Percentiles rank a stretch among this genome's conserved stretches.
These are phyloP conservation scores for Chiloscyllium plagiosum DNA, from an alignment of 2,113 vertebrate genomes.

Conservation along the genomic window DNA sequence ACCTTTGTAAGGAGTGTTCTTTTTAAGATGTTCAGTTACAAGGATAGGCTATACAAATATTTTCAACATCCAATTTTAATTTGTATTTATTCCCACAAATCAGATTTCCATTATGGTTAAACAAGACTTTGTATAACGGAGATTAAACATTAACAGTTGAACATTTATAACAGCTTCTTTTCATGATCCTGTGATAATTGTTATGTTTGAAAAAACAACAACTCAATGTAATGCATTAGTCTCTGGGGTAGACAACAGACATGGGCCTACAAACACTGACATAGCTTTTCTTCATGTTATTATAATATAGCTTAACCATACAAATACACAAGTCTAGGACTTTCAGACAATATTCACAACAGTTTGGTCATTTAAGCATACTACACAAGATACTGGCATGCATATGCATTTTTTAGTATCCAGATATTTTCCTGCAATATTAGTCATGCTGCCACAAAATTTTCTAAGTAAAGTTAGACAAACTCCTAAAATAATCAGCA, in stretches of 20 bases:
- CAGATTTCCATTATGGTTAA: neutral
- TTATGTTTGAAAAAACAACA: constrained; percentile 15
- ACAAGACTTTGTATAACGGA: neutral
- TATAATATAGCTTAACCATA: constrained; percentile 22
- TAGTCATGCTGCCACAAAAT: constrained; percentile 23
- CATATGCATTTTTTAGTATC: neutral
- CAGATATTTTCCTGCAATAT: constrained; percentile 25
- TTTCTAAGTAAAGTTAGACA: neutral
- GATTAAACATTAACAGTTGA: neutral
- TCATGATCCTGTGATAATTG: neutral
- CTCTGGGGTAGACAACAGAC: neutral
- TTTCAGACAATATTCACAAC: constrained; percentile 25
- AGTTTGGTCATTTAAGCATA: neutral
- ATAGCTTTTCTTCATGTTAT: neutral
- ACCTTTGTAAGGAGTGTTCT: neutral
- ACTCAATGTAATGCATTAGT: neutral
- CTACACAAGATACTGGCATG: constrained; percentile 13
- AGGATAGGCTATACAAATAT: neutral
- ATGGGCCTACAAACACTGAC: neutral
- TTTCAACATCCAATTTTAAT: neutral
- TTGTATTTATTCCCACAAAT: neutral
- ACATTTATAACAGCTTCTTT: constrained; percentile 28
- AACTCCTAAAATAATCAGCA: neutral
- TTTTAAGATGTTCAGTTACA: constrained; percentile 4
- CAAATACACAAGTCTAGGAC: neutral